phyloP scores from a whole-genome alignment of 64 coral and sea anemone genomes.

The Pocillopora damicornis region DNA sequence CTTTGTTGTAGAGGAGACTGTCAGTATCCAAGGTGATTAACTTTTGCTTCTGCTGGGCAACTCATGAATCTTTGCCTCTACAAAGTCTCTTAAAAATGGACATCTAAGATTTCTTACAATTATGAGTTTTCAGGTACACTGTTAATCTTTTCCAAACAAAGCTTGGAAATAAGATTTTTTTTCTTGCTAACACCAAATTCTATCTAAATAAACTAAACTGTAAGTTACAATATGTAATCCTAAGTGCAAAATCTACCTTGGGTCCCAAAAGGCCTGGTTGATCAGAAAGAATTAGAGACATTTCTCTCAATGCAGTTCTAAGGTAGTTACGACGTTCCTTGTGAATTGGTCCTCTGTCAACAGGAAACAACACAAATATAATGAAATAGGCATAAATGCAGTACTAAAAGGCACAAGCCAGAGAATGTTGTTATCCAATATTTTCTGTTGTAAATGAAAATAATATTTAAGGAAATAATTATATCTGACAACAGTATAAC shows the following conservation, averaged over 20 bases:
- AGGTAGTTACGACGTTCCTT: slow-evolving; percentile 92
- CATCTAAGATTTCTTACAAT: no score
- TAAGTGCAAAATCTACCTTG: slow-evolving; percentile 49
- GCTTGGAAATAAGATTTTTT: no score
- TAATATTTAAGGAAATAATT: no score
- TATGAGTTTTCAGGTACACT: no score
- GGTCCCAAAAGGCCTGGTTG: slow-evolving; percentile 96
- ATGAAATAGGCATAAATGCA: no score
- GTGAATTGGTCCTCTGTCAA: slow-evolving; percentile 61
- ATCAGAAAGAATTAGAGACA: slow-evolving; percentile 92
- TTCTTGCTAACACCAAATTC: no score
- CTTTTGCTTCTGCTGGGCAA: not conserved
- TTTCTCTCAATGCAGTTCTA: slow-evolving; percentile 70
- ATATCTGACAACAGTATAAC: no score
- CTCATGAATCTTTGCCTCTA: not conserved
- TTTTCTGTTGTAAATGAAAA: no score
- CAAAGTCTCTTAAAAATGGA: not conserved
- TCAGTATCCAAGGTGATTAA: not conserved
- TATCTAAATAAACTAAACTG: no score
- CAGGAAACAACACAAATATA: not conserved
- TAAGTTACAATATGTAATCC: not conserved
- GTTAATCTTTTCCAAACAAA: no score
- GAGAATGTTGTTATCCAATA: no score
- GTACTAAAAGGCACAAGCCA: no score
- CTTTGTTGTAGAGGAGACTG: not conserved